These are phyloP conservation scores for Papilio helenus DNA, from an alignment of 1,140 invertebrate species.

Conservation along the genomic window DNA sequence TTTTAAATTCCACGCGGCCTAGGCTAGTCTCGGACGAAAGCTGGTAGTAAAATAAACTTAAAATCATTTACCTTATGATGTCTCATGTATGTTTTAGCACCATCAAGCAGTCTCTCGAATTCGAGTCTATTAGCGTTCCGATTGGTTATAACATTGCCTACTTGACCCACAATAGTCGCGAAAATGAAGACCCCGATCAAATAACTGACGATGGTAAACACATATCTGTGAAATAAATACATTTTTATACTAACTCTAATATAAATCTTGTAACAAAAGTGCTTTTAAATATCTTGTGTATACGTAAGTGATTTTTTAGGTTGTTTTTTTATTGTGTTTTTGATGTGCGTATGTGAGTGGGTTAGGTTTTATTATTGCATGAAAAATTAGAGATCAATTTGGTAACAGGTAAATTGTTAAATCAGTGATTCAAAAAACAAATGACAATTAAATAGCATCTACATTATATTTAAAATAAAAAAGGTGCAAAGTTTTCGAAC, in stretches of 20 bases:
- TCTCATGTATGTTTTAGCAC: slow-evolving; percentile 98
- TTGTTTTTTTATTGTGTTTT: background rate
- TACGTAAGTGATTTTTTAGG: background rate
- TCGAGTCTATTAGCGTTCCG: slow-evolving; percentile 98
- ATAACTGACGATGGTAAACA: slow-evolving; percentile 98
- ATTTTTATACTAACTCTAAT: slow-evolving; percentile 91
- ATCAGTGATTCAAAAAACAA: background rate
- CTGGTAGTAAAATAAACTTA: background rate
- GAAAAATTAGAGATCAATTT: too few relatives aligned
- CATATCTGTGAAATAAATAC: slow-evolving; percentile 92
- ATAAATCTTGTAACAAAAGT: too few relatives aligned
- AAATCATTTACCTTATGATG: slow-evolving; percentile 90
- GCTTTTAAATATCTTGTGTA: background rate
- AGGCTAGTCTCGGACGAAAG: too few relatives aligned
- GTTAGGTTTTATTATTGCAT: too few relatives aligned
- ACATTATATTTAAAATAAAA: slow-evolving; percentile 54
- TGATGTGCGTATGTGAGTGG: too few relatives aligned
- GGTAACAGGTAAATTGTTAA: background rate
- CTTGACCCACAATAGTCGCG: slow-evolving; percentile 98
- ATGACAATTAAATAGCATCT: slow-evolving; percentile 45
- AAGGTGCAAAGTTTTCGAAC: slow-evolving; percentile 86
- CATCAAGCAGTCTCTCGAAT: slow-evolving; percentile 96
- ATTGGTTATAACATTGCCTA: slow-evolving; percentile 98
- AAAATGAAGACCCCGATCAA: slow-evolving; percentile 99
- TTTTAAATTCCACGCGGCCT: too few relatives aligned